Base-by-base conservation (phyloP, 2,113 vertebrate genomes). In the Megaceryle torquata region DNA sequence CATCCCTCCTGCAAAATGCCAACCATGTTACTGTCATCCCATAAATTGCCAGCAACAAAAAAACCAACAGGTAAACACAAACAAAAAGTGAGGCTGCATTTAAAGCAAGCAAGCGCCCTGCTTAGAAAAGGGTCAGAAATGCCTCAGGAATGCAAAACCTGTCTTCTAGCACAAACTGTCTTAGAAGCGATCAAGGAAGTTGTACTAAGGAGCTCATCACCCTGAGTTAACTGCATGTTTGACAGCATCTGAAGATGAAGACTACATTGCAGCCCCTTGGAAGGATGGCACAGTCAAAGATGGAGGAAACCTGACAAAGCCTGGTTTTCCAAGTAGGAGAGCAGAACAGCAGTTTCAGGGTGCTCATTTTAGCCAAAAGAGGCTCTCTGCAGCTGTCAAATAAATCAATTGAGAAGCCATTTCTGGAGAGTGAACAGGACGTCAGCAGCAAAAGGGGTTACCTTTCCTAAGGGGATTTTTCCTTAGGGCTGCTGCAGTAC, bases 21-120 rank as follows among this genome's bases (percentile, higher is more conserved):
- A 72, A 13, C 8, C 31, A 33, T 0, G 0, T 21, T 31, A 15
- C 28, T 37, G 9, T 15, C 2, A 0, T 41, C n/a, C 29, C 33
- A 18, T 15, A 70, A 74, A 74, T 25, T 21, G 19, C 17, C 11
- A 15, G 11, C 2, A 24, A 39, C 22, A 56, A 25, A 33, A 77
- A 50, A 84, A 19, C 11, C 2, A 2, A 28, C 12, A 61, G 17
- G 24, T 22, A 72, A 72, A 22, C 22, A 50, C 11, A n/a, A 60
- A 35, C 9, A 69, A 81, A 76, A 82, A 29, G 37, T 4, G 46
- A 16, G 61, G 33, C 35, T 48, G 81, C 77, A 50, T 70, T 72
- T 89, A 83, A 82, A 65, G 17, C 44, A 56, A 15, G 7, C 8
- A 19, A 50, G 33, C 1, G 0, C 43, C 22, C 41, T 33, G 37